Evolutionary conservation across 2,888 invertebrate species (phyloP), one percentile per base, ranked within the genome.

Genomic region (Neoaliturus tenellus): DNA sequence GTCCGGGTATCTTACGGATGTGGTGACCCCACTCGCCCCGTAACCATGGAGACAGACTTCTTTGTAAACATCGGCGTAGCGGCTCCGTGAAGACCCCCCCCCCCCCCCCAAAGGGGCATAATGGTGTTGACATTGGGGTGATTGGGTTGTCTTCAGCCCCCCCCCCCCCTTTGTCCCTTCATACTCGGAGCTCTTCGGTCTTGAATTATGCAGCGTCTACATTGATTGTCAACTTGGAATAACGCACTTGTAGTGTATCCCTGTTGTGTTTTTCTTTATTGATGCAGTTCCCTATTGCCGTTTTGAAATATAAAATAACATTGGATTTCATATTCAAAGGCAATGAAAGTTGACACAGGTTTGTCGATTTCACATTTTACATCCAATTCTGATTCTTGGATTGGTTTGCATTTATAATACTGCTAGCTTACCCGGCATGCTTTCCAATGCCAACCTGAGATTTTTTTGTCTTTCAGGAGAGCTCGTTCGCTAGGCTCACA

Each of bases 91-190:
- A 28, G 0, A 8, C 28, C 28, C 62, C 73, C 44, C 8, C 41
- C 39, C 17, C 39, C 39, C 39, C 39, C n/a, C 41, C 25, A 4
- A 6, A 10, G 41, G 71, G 41, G 39, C 73, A 75, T 75, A 75
- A 75, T 75, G 23, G 44, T 75, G 73, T 75, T 75, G 73, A 75
- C 73, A 39, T 44, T 75, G 73, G 73, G 39, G 73, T 75, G 73
- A 75, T 75, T 75, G 73, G 73, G 73, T 75, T 44, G 41, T 41
- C 73, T 69, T 69, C 39, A 8, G 39, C 39, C 39, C 39, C 35
- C 73, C 73, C 73, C 73, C 73, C 20, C 41, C 41, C 14, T 28
- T n/a, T 20, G 8, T 41, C 28, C 14, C 28, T 1, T 6, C 35
- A 41, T 55, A 23, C 55, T 25, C 55, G 10, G 39, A 48, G 73